Conservation (phyloP, 2,888 invertebrate genomes). For the Ecliptopera silaceata region DNA sequence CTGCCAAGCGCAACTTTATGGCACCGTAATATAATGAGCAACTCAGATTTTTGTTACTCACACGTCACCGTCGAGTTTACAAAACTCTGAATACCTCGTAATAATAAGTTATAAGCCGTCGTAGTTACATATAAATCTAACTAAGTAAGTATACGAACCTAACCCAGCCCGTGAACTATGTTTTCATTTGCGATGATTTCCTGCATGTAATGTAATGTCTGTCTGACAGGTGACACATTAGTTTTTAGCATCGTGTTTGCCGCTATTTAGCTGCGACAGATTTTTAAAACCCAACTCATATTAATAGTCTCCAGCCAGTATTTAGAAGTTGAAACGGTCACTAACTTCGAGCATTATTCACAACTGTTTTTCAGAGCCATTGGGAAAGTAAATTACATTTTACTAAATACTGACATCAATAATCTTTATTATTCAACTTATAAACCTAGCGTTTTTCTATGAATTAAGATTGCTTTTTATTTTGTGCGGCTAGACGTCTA, state of each 20-base stretch:
- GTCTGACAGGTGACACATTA: no score
- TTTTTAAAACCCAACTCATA: background rate
- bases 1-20: background rate
- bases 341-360: conserved; percentile 2
- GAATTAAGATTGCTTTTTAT: background rate
- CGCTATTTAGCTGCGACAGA: background rate
- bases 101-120: no score
- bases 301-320: background rate
- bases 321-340: background rate
- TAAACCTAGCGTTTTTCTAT: background rate
- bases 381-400: background rate
- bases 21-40: no score
- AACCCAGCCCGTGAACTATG: no score
- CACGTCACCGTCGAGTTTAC: no score
- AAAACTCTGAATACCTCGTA: no score
- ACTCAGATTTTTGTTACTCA: no score
- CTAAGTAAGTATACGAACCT: no score
- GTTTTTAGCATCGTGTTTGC: background rate
- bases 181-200: no score
- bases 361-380: background rate
- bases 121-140: no score
- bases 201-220: no score
- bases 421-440: background rate
- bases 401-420: background rate
- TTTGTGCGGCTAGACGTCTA: background rate